Conservation (phyloP, 2,113 vertebrate genomes). For the Haplotaxodon microlepis region DNA sequence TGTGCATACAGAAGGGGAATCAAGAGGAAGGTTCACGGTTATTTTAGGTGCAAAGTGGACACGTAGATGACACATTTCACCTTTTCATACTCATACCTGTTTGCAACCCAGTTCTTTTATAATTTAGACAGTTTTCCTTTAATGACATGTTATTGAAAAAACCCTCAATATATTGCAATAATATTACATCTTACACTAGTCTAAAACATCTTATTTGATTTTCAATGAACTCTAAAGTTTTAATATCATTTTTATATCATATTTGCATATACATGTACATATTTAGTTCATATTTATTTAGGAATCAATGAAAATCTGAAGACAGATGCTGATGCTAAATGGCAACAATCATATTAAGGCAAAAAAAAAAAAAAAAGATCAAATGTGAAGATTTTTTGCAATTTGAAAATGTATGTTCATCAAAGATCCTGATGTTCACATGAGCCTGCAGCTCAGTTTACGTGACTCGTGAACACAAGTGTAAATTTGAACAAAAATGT, state of each 20-base stretch:
- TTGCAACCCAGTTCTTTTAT: neutral
- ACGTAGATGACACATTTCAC: neutral
- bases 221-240: neutral
- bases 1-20: constrained; percentile 19
- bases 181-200: neutral
- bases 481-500: neutral
- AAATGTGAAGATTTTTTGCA: neutral
- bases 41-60: neutral
- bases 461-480: neutral
- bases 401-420: neutral
- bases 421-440: neutral
- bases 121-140: neutral
- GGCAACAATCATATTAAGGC: neutral
- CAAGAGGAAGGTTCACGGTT: neutral
- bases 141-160: neutral
- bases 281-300: neutral
- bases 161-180: neutral
- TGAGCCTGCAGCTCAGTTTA: neutral
- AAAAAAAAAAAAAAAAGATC: neutral
- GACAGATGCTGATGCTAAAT: neutral
- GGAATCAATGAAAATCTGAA: neutral
- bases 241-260: neutral
- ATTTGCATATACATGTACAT: neutral
- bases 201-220: neutral
- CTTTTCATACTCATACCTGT: neutral